phyloP scores from a whole-genome alignment of 92 coral and sea anemone genomes.

The Porites divaricata region DNA sequence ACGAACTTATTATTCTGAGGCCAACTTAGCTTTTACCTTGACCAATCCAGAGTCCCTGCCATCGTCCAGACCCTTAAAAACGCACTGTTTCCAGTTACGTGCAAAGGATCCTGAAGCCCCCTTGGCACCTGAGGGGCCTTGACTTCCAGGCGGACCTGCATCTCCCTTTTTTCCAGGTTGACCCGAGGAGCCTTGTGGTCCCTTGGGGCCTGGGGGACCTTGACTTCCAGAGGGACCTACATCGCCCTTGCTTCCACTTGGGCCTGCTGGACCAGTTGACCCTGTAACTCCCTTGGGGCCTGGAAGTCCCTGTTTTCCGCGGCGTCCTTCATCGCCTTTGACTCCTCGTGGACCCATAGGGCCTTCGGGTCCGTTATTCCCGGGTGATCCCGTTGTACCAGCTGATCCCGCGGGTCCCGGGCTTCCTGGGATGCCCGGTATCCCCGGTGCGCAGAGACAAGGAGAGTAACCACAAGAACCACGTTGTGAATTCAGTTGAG shows the following conservation, averaged over 20 bases:
- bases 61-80: too few species aligned
- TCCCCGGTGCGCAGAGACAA: background rate
- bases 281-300: background rate
- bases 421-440: background rate
- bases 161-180: too few species aligned
- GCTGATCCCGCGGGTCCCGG: background rate
- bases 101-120: too few species aligned
- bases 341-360: background rate
- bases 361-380: background rate
- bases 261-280: background rate
- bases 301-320: background rate
- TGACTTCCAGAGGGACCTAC: too few species aligned
- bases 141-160: too few species aligned
- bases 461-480: background rate
- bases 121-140: too few species aligned
- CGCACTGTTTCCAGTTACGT: too few species aligned
- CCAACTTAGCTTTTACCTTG: too few species aligned
- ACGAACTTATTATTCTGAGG: too few species aligned
- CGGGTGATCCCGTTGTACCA: background rate
- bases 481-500: background rate
- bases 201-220: too few species aligned
- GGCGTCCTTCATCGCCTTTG: background rate
- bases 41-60: too few species aligned
- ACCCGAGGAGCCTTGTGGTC: too few species aligned
- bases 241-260: background rate